Percentiles rank a stretch among this genome's conserved stretches.
Evolutionary conservation across 2,113 vertebrate species (phyloP).

Genomic region (Rallus limicola): DNA sequence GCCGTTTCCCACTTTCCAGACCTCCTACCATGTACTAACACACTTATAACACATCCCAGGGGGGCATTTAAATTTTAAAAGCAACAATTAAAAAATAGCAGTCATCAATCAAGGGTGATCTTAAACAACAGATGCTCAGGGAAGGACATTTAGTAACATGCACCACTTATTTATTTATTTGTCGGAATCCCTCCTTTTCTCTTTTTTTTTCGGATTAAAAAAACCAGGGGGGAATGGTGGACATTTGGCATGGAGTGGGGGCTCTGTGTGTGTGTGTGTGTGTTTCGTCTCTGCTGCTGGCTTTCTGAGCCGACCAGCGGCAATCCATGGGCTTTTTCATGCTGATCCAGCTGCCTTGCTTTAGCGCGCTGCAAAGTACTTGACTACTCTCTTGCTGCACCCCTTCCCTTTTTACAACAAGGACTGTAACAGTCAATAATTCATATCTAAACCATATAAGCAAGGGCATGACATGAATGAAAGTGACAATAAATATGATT

Average conservation of each 20-base stretch:
- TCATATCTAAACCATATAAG: constrained; percentile 80
- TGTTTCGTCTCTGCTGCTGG: background rate
- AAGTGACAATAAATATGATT: constrained; percentile 85
- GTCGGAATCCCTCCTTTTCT: background rate
- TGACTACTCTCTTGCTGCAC: background rate
- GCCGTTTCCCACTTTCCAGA: constrained; percentile 73
- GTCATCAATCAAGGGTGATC: constrained; percentile 80
- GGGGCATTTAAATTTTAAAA: constrained; percentile 83
- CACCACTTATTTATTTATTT: constrained; percentile 72
- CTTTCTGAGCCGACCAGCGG: background rate
- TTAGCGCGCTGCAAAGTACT: constrained; percentile 37
- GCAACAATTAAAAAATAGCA: constrained; percentile 85
- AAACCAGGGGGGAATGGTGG: background rate
- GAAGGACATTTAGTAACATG: constrained; percentile 71
- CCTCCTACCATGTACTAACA: constrained; percentile 75
- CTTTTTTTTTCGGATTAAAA: background rate
- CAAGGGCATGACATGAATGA: constrained; percentile 81
- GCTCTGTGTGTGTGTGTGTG: too few relatives aligned
- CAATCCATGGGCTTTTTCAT: background rate
- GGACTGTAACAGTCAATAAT: constrained; percentile 78
- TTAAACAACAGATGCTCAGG: constrained; percentile 78
- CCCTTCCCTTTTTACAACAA: constrained; percentile 62
- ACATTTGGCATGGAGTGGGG: accelerated
- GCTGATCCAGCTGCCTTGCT: background rate
- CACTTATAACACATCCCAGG: constrained; percentile 80